These are phyloP conservation scores for Epinotia bilunana DNA, from an alignment of 2,888 invertebrate species.

Conservation along the genomic window DNA sequence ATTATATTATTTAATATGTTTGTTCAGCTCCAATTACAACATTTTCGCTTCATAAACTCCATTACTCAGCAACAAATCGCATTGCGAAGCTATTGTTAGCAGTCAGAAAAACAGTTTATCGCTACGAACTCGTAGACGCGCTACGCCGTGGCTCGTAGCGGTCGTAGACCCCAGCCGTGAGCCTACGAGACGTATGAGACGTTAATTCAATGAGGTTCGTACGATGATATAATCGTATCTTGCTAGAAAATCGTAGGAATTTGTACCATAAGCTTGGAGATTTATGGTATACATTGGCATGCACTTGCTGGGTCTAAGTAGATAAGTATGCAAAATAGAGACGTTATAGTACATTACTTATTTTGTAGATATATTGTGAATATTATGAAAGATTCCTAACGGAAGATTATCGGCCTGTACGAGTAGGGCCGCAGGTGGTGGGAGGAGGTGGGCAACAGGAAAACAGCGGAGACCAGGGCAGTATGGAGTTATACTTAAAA, in stretches of 20 bases:
- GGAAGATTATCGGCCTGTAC: too few species aligned
- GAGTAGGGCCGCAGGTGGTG: too few species aligned
- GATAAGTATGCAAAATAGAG: neutral
- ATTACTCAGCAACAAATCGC: neutral
- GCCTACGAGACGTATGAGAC: conserved; percentile 32
- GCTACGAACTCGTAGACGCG: conserved; percentile 38
- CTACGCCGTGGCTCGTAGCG: conserved; percentile 41
- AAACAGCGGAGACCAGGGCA: too few species aligned
- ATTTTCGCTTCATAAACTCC: neutral
- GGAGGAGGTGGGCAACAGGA: too few species aligned
- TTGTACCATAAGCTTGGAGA: neutral
- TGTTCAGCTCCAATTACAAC: neutral
- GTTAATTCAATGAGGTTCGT: conserved; percentile 22
- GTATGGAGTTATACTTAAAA: too few species aligned
- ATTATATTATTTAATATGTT: too few species aligned
- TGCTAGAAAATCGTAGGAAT: neutral
- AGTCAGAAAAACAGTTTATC: conserved; percentile 3
- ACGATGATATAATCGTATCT: conserved; percentile 16
- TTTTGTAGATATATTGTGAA: too few species aligned
- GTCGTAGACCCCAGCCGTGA: conserved; percentile 38
- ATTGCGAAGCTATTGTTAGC: conserved; percentile 6
- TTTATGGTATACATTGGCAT: neutral
- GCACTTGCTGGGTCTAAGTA: neutral
- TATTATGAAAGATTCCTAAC: too few species aligned
- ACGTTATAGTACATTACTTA: neutral